Conservation (phyloP, 2,888 invertebrate species). For the Ctenicera cuprea region DNA sequence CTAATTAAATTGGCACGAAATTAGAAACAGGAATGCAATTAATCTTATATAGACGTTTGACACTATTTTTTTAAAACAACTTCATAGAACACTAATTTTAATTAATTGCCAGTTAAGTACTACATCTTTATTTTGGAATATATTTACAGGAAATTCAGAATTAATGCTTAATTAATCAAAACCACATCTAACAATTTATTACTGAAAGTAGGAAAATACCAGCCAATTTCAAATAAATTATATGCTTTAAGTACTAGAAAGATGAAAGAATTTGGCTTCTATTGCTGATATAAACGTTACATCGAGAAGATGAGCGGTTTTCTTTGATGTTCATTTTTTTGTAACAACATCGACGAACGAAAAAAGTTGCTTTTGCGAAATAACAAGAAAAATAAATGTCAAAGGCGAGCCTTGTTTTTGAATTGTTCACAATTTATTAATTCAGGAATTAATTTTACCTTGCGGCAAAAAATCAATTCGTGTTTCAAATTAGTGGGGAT, state of each 20-base stretch:
- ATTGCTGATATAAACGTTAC: neutral
- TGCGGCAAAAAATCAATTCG: neutral
- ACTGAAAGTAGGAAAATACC: no score
- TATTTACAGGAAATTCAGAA: no score
- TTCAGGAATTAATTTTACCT: constrained; percentile 1
- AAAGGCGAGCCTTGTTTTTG: neutral
- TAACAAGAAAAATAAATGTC: no score
- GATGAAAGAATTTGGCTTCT: constrained; percentile 2
- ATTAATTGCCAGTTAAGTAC: no score
- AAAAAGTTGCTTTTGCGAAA: neutral
- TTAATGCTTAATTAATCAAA: no score
- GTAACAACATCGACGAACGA: no score
- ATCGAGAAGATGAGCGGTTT: neutral
- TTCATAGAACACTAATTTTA: no score
- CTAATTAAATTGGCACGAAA: constrained; percentile 35
- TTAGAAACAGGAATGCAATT: constrained; percentile 27
- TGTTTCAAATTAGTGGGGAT: neutral
- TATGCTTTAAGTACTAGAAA: neutral
- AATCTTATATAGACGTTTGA: constrained; percentile 21
- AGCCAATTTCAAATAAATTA: no score
- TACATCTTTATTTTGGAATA: no score
- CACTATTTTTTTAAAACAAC: neutral
- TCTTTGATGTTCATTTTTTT: constrained; percentile 7
- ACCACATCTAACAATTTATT: no score
- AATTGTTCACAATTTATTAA: neutral